A percentile compares a stretch with the other conserved stretches of the same genome.
phyloP scores from a whole-genome alignment of 2,113 vertebrate species.

The Sprattus sprattus region DNA sequence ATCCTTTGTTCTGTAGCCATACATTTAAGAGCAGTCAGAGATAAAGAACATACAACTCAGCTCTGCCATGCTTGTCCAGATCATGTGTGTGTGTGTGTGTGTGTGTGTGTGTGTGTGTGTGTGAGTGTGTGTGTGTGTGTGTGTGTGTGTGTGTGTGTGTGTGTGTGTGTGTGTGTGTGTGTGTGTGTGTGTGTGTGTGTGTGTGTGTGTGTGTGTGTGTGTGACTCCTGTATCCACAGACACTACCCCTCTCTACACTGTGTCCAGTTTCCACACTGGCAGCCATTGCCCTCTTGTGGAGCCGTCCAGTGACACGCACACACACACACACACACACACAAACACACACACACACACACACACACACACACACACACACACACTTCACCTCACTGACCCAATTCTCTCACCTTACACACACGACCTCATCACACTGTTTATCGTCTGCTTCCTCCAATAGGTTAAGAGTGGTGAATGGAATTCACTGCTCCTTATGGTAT shows the following conservation, averaged over 20 bases:
- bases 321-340: not conserved
- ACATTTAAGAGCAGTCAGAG: conserved; percentile 1
- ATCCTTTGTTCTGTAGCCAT: not conserved
- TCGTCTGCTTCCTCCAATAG: too few relatives aligned
- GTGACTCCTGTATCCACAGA: not conserved
- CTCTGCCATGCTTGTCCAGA: not conserved
- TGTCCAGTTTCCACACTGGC: not conserved
- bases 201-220: not conserved
- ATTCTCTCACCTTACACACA: not conserved
- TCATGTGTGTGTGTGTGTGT: not conserved
- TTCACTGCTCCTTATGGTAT: too few relatives aligned
- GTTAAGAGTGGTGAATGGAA: too few relatives aligned
- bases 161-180: too few relatives aligned
- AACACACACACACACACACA: not conserved
- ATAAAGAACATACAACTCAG: not conserved
- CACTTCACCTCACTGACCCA: not conserved
- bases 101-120: not conserved
- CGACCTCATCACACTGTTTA: too few relatives aligned
- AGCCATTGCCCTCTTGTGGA: not conserved
- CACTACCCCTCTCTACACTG: too few relatives aligned
- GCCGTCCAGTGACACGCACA: not conserved
- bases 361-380: not conserved
- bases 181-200: not conserved
- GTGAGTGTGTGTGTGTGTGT: too few relatives aligned
- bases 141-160: too few relatives aligned